phyloP scores from a whole-genome alignment of 2,113 vertebrate genomes.

The Pogona vitticeps region DNA sequence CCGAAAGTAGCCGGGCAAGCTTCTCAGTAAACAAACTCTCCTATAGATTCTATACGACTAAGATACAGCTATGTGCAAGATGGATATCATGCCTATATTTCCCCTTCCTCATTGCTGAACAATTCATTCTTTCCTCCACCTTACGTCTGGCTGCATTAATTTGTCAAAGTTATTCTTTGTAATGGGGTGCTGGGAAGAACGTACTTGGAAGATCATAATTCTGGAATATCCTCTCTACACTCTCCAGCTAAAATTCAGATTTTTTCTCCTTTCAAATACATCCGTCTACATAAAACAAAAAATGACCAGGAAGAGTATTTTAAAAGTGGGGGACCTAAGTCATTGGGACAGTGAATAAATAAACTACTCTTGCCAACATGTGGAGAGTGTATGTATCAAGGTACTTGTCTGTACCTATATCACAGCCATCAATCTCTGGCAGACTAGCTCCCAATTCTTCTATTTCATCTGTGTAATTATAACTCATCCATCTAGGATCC shows the following conservation, averaged over 20 bases:
- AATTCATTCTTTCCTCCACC: background rate
- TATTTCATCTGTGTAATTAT: slow-evolving; percentile 7
- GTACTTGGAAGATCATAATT: background rate
- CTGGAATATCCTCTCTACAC: too few relatives aligned
- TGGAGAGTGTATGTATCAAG: background rate
- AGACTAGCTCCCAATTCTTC: background rate
- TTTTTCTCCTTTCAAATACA: background rate
- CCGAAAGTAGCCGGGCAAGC: background rate
- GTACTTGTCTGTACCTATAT: background rate
- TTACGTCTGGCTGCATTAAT: background rate
- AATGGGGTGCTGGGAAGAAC: too few relatives aligned
- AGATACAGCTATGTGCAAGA: background rate
- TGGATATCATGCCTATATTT: too few relatives aligned
- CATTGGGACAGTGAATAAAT: background rate
- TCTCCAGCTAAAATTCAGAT: background rate
- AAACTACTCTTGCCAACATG: background rate
- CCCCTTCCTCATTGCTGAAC: background rate
- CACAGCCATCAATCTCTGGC: background rate
- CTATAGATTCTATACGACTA: background rate
- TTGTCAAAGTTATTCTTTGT: too few relatives aligned
- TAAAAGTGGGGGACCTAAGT: background rate
- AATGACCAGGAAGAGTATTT: background rate
- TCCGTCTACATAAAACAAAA: background rate
- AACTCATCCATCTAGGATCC: slow-evolving; percentile 3
- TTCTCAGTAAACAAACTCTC: background rate